Conservation (phyloP, 2,888 invertebrate species). For the Oeneis ivallda region DNA sequence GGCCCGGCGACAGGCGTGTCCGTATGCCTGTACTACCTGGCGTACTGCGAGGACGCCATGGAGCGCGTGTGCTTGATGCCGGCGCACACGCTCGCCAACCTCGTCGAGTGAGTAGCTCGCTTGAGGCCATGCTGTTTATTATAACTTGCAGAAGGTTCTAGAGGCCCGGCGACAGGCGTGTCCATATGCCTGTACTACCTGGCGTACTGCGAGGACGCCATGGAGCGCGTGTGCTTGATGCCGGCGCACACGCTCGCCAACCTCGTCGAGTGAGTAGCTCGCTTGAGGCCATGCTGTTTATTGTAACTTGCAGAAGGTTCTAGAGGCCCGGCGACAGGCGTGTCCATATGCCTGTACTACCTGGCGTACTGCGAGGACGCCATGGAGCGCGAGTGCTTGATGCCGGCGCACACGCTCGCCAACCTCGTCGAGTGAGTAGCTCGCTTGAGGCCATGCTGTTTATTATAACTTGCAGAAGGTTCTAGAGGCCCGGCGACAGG, state of each 20-base stretch:
- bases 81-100: constrained; percentile 86
- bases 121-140: no score
- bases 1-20: constrained; percentile 98
- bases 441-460: no score
- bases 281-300: no score
- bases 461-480: no score
- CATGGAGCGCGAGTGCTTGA: constrained; percentile 96
- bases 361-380: constrained; percentile 98
- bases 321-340: constrained; percentile 98
- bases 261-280: constrained; percentile 84
- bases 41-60: constrained; percentile 99
- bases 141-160: constrained; percentile 86
- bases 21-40: constrained; percentile 97
- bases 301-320: constrained; percentile 85
- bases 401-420: constrained; percentile 88
- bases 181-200: constrained; percentile 98
- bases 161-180: constrained; percentile 98
- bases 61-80: constrained; percentile 95
- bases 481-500: no score
- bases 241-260: constrained; percentile 89
- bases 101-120: constrained; percentile 83
- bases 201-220: constrained; percentile 98
- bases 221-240: constrained; percentile 96
- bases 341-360: constrained; percentile 97
- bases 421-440: constrained; percentile 86